These are phyloP conservation scores for Myotis vivesi DNA, from an alignment of 2,797 vertebrate species.

Conservation along the genomic window DNA sequence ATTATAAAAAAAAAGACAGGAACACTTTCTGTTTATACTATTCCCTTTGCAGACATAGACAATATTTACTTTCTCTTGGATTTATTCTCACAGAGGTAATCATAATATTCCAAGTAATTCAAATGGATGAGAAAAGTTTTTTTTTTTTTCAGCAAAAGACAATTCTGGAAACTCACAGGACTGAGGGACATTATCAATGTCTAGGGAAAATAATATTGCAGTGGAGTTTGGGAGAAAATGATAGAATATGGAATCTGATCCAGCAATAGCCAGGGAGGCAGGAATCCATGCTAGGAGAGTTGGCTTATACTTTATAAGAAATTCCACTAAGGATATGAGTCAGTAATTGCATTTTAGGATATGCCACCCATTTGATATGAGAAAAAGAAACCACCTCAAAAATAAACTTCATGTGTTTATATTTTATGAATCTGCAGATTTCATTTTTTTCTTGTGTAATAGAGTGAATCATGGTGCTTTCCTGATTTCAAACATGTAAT, in stretches of 20 bases:
- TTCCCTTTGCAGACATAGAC: no score
- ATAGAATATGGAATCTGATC: not conserved
- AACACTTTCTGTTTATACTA: not conserved
- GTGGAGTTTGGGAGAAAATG: not conserved
- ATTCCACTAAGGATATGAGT: not conserved
- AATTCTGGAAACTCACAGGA: not conserved
- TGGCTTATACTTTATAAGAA: not conserved
- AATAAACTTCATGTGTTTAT: not conserved
- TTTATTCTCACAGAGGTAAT: not conserved
- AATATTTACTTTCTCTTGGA: not conserved
- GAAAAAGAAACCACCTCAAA: not conserved
- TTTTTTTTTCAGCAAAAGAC: not conserved
- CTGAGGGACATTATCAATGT: not conserved
- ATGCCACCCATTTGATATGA: not conserved
- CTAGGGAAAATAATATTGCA: not conserved
- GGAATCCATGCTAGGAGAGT: not conserved
- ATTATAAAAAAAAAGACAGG: no score
- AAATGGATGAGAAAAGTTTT: not conserved
- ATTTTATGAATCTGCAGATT: not conserved
- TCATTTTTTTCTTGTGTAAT: not conserved
- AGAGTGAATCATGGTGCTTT: not conserved
- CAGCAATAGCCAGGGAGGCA: not conserved
- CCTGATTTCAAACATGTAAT: not conserved
- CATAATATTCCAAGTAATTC: not conserved
- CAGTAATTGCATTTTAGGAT: not conserved